phyloP scores from a whole-genome alignment of 2,888 invertebrate genomes.

The Acleris sparsana region DNA sequence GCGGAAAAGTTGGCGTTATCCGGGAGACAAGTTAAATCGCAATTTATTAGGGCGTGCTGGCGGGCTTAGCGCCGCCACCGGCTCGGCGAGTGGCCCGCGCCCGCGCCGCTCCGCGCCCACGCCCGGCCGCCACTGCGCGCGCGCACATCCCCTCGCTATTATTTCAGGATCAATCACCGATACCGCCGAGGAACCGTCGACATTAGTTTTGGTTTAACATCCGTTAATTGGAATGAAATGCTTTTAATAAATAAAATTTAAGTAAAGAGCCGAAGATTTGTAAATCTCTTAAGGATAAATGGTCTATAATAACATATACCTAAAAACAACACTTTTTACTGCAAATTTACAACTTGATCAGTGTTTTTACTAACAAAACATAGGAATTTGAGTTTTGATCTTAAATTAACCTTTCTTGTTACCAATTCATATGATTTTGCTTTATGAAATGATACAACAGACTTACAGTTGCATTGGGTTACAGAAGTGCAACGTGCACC shows the following conservation, averaged over 20 bases:
- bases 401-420: not conserved
- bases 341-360: no score
- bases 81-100: slow-evolving; percentile 40
- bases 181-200: slow-evolving; percentile 33
- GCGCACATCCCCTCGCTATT: slow-evolving; percentile 34
- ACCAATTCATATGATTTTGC: no score
- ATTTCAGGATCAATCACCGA: slow-evolving; percentile 44
- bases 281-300: no score
- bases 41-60: slow-evolving; percentile 81
- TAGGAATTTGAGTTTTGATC: not conserved
- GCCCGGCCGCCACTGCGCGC: slow-evolving; percentile 20
- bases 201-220: slow-evolving; percentile 17
- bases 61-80: slow-evolving; percentile 62
- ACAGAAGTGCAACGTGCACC: not conserved
- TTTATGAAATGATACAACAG: no score
- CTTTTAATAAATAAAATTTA: no score
- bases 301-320: no score
- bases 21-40: slow-evolving; percentile 83
- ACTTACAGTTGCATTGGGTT: no score
- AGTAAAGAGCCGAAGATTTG: no score
- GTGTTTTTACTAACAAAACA: not conserved
- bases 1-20: slow-evolving; percentile 83
- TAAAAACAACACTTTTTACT: no score
- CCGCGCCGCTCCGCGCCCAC: slow-evolving; percentile 37
- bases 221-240: no score